Evolutionary conservation across 2,888 invertebrate genomes (phyloP), one percentile per base, ranked within the genome.

Genomic region (Trilocha varians): DNA sequence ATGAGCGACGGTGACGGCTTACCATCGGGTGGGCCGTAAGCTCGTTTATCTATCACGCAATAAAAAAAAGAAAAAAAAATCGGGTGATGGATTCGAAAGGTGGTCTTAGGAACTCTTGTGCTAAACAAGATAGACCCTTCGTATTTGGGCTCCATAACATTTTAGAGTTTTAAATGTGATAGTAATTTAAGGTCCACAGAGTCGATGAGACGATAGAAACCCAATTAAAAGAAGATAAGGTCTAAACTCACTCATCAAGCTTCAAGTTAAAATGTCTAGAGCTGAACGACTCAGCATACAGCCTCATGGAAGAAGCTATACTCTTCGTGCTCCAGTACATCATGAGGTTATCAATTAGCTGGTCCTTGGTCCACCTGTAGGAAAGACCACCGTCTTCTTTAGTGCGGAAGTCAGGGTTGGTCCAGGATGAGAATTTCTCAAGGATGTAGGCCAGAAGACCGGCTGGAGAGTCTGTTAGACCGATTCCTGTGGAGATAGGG

Each of bases 351-450:
- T 95, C 94, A 6, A 95, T 69, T 13, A 96, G 77, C 52, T 93
- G 90, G 39, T 92, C 91, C 43, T 90, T 73, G 0, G 88, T 88
- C 65, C 87, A 93, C 50, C 89, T 88, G 46, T 87, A 78, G 1
- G 78, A 73, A 0, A 95, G 70, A 1, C 91, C 92, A 6, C 93
- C 94, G 54, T 94, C 92, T 0, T 79, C 17, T 74, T 85, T 85
- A 0, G 73, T 65, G 0, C 56, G 53, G 64, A 61, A 43, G 1
- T 63, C 57, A 3, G 38, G 41, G 1, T 90, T 87, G 0, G 93
- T 93, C 91, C 93, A 92, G 0, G 90, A 88, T 9, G 91, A 90
- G 76, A 95, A 95, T 68, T 95, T 96, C 64, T 96, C 95, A 15
- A 96, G 66, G 41, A 95, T 91, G 56, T 95, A 96, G 0, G 92